phyloP scores from a whole-genome alignment of 2,888 invertebrate genomes.

The Dicyrtoma fusca region DNA sequence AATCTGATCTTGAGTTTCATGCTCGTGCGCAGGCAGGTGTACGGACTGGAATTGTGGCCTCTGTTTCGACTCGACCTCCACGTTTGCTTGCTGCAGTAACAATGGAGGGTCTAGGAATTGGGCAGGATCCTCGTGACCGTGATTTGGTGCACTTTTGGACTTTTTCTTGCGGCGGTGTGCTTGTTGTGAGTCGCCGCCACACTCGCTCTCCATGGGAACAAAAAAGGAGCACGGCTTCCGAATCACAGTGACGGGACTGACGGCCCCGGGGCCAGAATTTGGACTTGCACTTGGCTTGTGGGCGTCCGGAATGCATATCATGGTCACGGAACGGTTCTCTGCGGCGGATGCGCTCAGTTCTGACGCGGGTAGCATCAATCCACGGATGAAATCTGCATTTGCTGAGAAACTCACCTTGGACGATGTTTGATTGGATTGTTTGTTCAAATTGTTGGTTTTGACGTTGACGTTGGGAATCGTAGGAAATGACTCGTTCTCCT shows the following conservation, averaged over 20 bases:
- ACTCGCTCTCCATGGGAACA: constrained; percentile 42
- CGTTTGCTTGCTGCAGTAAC: background rate
- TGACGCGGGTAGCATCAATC: no score
- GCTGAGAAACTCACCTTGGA: constrained; percentile 1
- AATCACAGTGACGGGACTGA: background rate
- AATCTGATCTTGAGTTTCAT: background rate
- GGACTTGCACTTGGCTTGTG: no score
- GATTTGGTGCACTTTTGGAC: background rate
- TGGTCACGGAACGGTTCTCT: background rate
- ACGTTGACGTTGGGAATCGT: background rate
- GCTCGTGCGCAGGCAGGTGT: background rate
- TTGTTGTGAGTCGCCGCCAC: background rate
- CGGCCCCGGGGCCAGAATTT: no score
- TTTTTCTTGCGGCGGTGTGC: background rate
- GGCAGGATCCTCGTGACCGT: no score
- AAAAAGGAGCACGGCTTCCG: constrained; percentile 55
- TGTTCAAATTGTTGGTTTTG: no score
- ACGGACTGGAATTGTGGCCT: background rate
- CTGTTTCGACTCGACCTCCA: background rate
- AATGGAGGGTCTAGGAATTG: no score
- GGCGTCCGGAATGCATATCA: background rate
- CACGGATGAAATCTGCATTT: background rate
- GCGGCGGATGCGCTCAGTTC: no score
- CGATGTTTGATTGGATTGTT: constrained; percentile 12
- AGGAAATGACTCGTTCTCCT: background rate